Base-by-base conservation (phyloP, 1,140 invertebrate genomes). In the Zaprionus africanus region DNA sequence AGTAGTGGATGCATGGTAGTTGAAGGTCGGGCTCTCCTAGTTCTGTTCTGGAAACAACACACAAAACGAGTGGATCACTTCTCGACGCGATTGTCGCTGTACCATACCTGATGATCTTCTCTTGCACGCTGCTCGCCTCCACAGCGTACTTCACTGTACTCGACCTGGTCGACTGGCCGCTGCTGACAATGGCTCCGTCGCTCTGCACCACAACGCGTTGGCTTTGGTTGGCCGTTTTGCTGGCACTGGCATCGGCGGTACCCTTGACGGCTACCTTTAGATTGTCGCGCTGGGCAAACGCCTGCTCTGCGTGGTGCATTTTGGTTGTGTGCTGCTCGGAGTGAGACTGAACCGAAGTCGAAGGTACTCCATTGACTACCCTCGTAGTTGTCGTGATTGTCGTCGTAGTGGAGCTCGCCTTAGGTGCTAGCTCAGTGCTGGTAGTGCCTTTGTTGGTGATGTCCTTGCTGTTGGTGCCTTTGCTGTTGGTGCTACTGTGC, bases 41-140 rank as follows among this genome's bases (percentile, higher is more conserved):
- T 46, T 34, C 65, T 26, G 56, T 11, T 65, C 63, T 65, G 59
- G 22, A 41, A 77, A 64, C 64, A 36, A 68, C 31, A 77, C 11
- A 31, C 19, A 24, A 19, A 19, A 26, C 4, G 15, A n/a, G 26
- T 17, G 12, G 28, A 9, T 92, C 17, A 51, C 17, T 51, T 51
- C 46, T 13, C 9, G 46, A 19, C 4, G 11, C 7, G 46, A 51
- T 5, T 49, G 46, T 49, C 46, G 46, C 46, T 9, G 4, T 51
- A 24, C 19, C 46, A 51, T 92, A 92, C 91, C 91, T 92, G 80
- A 84, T 87, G 5, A 81, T 79, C 76, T 91, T 83, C 75, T 92
- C 91, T 76, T 91, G 88, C 70, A 91, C 77, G 57, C 88, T 82
- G 79, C 88, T 90, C 22, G 91, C 91, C 75, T 85, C 85, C 43